These are phyloP conservation scores for Uloborus plumipes DNA, from an alignment of 2,888 invertebrate genomes.

Conservation along the genomic window DNA sequence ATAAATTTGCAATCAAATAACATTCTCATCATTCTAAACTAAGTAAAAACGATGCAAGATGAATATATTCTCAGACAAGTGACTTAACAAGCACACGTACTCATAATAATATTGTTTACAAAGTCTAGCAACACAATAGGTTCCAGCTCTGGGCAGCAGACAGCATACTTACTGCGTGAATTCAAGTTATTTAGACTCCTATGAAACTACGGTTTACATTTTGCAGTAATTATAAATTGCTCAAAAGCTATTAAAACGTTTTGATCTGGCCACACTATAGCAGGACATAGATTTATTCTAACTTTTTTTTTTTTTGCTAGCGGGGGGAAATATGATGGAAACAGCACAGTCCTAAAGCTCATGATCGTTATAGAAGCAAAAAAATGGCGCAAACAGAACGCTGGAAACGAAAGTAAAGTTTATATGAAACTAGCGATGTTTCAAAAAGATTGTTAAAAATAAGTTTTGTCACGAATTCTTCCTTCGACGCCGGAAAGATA, in stretches of 20 bases:
- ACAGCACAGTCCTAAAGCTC: constrained; percentile 51
- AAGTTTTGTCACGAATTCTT: too few relatives aligned
- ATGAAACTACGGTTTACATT: constrained; percentile 49
- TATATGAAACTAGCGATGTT: not conserved
- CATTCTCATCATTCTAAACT: too few relatives aligned
- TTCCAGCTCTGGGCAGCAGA: constrained; percentile 54
- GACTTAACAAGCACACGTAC: constrained; percentile 2
- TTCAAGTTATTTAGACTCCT: constrained; percentile 27
- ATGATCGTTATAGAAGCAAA: constrained; percentile 30
- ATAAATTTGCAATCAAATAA: too few relatives aligned
- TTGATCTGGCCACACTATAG: constrained; percentile 50
- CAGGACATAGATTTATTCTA: constrained; percentile 38
- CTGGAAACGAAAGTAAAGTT: not conserved
- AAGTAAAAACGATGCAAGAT: not conserved
- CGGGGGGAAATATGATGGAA: constrained; percentile 13
- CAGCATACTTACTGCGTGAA: constrained; percentile 35
- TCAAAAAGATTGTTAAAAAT: too few relatives aligned
- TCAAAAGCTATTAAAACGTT: constrained; percentile 36
- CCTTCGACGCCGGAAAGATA: too few relatives aligned
- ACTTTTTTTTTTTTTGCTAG: constrained; percentile 33
- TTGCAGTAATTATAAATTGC: constrained; percentile 38
- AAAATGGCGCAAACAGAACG: constrained; percentile 7
- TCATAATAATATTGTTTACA: not conserved
- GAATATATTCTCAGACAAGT: constrained; percentile 9
- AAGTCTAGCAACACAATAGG: constrained; percentile 4